phyloP scores from a whole-genome alignment of 1,140 invertebrate genomes.

The Anastrepha ludens region DNA sequence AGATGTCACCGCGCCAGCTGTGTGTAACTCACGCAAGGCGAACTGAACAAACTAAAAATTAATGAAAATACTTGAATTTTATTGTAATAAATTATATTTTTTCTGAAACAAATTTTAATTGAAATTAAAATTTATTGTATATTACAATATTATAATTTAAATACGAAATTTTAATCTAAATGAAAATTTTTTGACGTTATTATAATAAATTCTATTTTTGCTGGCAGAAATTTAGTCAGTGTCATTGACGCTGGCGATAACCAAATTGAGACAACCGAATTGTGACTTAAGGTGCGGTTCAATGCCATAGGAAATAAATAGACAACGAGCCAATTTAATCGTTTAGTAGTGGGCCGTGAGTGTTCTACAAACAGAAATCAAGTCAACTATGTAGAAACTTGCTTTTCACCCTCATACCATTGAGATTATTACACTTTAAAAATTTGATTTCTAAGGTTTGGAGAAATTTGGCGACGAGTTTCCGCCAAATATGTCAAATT shows the following conservation, averaged over 20 bases:
- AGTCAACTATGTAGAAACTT: background rate
- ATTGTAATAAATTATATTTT: constrained; percentile 3
- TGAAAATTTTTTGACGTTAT: too few species aligned
- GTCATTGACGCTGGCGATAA: background rate
- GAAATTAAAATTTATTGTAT: too few species aligned
- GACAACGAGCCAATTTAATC: background rate
- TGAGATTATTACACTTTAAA: background rate
- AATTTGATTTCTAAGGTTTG: too few species aligned
- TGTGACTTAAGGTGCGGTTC: background rate
- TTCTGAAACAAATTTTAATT: background rate
- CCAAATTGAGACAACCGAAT: background rate
- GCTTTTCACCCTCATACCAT: background rate
- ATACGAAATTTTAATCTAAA: too few species aligned
- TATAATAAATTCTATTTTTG: too few species aligned
- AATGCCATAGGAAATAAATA: constrained; percentile 10
- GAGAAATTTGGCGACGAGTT: background rate
- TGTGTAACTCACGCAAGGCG: too few species aligned
- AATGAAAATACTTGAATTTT: background rate
- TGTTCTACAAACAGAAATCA: background rate
- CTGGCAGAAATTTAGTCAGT: background rate
- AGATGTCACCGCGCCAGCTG: background rate
- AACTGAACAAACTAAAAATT: too few species aligned
- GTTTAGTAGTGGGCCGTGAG: background rate
- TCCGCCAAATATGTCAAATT: background rate
- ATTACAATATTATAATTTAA: too few species aligned